phyloP scores from a whole-genome alignment of 2,113 vertebrate genomes.

The Zosterops pallidus region DNA sequence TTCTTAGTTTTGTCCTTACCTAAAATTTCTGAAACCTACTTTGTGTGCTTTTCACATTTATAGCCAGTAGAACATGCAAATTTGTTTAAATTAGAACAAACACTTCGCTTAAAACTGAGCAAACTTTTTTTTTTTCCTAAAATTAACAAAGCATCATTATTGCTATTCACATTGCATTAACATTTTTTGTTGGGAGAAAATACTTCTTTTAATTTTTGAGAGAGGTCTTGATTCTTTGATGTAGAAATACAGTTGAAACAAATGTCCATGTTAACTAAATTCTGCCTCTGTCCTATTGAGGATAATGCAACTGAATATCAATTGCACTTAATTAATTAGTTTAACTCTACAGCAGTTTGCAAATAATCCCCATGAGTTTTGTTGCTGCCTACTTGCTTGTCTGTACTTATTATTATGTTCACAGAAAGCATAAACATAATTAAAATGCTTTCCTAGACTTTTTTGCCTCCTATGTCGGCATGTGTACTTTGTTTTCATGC shows the following conservation, averaged over 20 bases:
- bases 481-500: neutral
- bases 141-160: neutral
- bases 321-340: slow-evolving; percentile 63
- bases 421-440: slow-evolving; percentile 54
- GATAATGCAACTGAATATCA: slow-evolving; percentile 47
- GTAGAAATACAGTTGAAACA: neutral
- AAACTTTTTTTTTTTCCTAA: neutral
- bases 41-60: neutral
- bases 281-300: neutral
- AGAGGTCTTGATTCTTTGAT: neutral
- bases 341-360: slow-evolving; percentile 55
- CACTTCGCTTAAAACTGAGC: neutral
- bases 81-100: neutral
- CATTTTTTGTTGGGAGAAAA: neutral
- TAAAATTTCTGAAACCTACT: neutral
- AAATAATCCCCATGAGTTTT: slow-evolving; percentile 57
- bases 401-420: slow-evolving; percentile 51
- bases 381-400: slow-evolving; percentile 47
- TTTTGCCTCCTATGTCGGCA: neutral
- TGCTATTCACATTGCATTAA: neutral
- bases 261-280: neutral
- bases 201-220: neutral
- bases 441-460: slow-evolving; percentile 42
- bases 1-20: neutral
- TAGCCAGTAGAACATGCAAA: neutral